phyloP scores from a whole-genome alignment of 2,113 vertebrate species.

The Chrysochloris asiatica region DNA sequence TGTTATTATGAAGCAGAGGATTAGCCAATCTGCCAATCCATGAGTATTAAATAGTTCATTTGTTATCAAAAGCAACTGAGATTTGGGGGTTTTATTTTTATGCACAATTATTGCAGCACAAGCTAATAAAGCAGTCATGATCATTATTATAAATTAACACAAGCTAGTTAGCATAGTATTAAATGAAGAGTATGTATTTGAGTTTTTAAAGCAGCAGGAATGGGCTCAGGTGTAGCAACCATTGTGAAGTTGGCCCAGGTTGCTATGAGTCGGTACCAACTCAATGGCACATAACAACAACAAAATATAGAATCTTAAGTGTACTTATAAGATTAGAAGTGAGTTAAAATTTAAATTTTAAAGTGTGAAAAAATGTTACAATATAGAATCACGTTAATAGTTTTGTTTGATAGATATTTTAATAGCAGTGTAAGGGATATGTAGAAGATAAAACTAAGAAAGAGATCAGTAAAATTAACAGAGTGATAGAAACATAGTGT shows the following conservation, averaged over 20 bases:
- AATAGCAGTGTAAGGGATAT: not conserved
- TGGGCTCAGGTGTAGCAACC: no score
- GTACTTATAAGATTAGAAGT: not conserved
- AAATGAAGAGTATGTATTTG: slow-evolving; percentile 50
- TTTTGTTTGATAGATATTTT: not conserved
- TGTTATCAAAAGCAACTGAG: not conserved
- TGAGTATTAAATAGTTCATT: not conserved
- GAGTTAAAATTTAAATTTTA: not conserved
- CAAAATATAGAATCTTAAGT: not conserved
- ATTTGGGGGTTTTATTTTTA: not conserved
- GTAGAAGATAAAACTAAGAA: not conserved
- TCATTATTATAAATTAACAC: not conserved
- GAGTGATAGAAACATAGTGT: no score
- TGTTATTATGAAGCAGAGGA: not conserved
- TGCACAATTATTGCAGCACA: not conserved
- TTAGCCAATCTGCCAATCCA: not conserved
- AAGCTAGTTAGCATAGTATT: slow-evolving; percentile 32
- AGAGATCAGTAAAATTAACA: not conserved
- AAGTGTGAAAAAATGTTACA: not conserved
- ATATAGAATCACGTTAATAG: not conserved
- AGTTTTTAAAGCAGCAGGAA: not conserved
- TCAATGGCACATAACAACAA: no score
- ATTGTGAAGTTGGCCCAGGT: no score
- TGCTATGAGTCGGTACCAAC: no score
- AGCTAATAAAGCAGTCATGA: not conserved